A percentile compares a stretch with the other conserved stretches of the same genome.
Evolutionary conservation across 2,888 invertebrate species (phyloP).

Genomic region (Periphyllus acericola): DNA sequence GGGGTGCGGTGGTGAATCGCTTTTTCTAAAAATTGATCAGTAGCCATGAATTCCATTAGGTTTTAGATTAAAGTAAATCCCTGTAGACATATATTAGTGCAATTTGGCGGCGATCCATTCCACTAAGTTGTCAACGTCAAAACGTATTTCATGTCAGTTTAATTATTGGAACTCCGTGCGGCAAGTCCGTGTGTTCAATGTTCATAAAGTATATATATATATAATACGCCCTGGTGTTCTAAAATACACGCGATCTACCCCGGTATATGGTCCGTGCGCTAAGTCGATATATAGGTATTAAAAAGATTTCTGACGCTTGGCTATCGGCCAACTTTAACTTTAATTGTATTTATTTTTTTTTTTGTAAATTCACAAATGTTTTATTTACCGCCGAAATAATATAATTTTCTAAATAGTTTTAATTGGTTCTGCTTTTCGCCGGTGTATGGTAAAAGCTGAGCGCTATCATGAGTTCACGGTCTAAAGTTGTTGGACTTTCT

Average conservation of each 20-base stretch:
- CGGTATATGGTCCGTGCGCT: not conserved
- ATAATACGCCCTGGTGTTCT: not conserved
- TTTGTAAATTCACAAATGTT: slow-evolving; percentile 7
- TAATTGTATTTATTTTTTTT: not conserved
- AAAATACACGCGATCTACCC: not conserved
- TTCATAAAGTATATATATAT: too few relatives aligned
- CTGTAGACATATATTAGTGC: slow-evolving; percentile 5
- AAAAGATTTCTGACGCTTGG: not conserved
- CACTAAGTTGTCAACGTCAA: slow-evolving; percentile 45
- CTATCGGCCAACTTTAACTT: not conserved
- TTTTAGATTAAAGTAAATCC: slow-evolving; percentile 19
- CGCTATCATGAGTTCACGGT: not conserved
- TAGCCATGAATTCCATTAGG: slow-evolving; percentile 40
- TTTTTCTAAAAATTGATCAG: slow-evolving; percentile 26
- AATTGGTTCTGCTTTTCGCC: not conserved
- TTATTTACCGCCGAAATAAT: not conserved
- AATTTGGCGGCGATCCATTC: slow-evolving; percentile 45
- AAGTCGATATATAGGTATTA: not conserved
- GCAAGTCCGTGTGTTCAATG: not conserved
- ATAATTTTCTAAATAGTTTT: not conserved
- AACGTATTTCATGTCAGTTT: not conserved
- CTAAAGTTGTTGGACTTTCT: not conserved
- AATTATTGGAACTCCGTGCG: slow-evolving; percentile 27
- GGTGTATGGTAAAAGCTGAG: not conserved
- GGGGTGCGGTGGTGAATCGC: not conserved